A percentile compares a stretch with the other conserved stretches of the same genome.
These are phyloP conservation scores for Meles meles DNA, from an alignment of 2,113 vertebrate species.

Conservation along the genomic window DNA sequence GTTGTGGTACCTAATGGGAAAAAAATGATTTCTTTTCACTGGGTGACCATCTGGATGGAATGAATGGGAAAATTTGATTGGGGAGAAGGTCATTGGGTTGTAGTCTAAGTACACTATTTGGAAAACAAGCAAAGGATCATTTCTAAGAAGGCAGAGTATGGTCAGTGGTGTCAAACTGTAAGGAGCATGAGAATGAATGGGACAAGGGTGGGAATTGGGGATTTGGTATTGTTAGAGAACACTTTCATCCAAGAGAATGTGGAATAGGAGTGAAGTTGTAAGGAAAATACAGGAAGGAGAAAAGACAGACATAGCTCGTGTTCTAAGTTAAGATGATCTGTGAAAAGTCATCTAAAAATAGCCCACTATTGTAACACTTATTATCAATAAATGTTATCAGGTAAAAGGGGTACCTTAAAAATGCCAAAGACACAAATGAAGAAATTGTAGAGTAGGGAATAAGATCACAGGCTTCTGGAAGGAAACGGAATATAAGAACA, in stretches of 20 bases:
- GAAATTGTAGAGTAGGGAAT: neutral
- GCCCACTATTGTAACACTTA: neutral
- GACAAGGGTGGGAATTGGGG: neutral
- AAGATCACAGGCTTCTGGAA: neutral
- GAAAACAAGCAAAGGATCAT: neutral
- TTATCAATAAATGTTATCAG: neutral
- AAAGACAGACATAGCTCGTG: neutral
- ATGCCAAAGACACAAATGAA: neutral
- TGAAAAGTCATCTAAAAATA: neutral
- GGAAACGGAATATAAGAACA: neutral
- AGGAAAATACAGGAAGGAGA: neutral
- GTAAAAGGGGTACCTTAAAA: neutral
- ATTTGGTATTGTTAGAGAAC: neutral
- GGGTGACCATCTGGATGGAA: constrained; percentile 3
- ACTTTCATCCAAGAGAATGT: neutral
- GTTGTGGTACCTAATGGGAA: neutral
- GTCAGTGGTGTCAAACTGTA: neutral
- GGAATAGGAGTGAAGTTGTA: neutral
- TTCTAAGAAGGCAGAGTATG: neutral
- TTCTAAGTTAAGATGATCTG: neutral
- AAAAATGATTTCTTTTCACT: constrained; percentile 26
- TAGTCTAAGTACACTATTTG: neutral
- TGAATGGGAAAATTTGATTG: neutral
- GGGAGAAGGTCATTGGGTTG: neutral
- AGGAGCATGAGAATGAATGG: neutral